Evolutionary conservation across 2,888 invertebrate species (phyloP), one percentile per base, ranked within the genome.

Genomic region (Rhamphomyia laevipes): DNA sequence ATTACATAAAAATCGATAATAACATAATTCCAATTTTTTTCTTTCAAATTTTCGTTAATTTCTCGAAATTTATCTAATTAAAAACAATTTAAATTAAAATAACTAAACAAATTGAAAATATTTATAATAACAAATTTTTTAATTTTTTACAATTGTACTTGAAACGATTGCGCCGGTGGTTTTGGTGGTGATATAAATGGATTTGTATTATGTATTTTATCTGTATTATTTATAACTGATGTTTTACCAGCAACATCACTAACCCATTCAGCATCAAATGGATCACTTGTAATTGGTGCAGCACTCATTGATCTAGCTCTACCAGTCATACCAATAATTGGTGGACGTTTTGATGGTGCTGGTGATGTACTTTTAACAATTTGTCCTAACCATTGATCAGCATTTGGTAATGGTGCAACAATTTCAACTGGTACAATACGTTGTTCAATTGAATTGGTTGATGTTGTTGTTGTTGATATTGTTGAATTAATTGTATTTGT

Each of bases 261-360:
- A 2, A 83, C 88, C 87, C 88, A 89, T 59, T 87, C 87, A 13
- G 87, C 86, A 63, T 89, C 86, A 63, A 89, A 89, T 1, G 89
- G 88, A 71, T 89, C 67, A 17, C 52, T 55, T 4, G 67, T 65
- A 0, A 73, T 71, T 3, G 61, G 59, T 5, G 69, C 70, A 0
- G 76, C 72, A 53, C 76, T 76, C 51, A 80, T 59, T 1, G 78
- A 78, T 61, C 76, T 75, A 3, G 80, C 74, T 40, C 80, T 70
- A 7, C 76, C 77, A 30, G 80, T 69, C 23, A 75, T 77, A 45
- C 68, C 71, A 47, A 79, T 47, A 15, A 60, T 7, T 38, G 77
- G 74, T 15, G 80, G 72, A 59, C 80, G 70, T 59, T 74, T 63
- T 59, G 80, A 66, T 46, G 74, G 73, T 6, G 77, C 65, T 47